These are phyloP conservation scores for Amphiprion percula DNA, from an alignment of 2,113 vertebrate species.

Conservation along the genomic window DNA sequence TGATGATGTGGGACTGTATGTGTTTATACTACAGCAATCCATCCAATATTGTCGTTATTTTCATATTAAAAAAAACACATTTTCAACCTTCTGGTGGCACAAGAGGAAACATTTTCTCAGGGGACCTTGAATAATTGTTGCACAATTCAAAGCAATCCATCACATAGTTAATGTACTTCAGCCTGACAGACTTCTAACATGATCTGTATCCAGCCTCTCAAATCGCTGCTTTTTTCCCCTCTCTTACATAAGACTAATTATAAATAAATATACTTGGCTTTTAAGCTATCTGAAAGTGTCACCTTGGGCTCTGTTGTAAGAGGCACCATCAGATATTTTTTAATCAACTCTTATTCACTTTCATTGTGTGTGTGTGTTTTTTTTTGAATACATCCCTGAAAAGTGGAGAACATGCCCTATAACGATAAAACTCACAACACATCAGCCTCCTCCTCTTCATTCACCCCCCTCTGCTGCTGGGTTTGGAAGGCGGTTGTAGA, in stretches of 20 bases:
- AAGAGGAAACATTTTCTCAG: no score
- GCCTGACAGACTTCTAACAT: not conserved
- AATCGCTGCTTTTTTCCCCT: not conserved
- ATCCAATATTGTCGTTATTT: not conserved
- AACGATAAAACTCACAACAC: not conserved
- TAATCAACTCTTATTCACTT: not conserved
- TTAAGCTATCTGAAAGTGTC: not conserved
- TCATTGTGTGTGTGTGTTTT: not conserved
- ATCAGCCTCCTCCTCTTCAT: not conserved
- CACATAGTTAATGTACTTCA: not conserved
- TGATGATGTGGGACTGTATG: no score
- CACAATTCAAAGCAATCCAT: not conserved
- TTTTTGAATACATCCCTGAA: conserved; percentile 1
- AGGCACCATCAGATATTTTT: not conserved
- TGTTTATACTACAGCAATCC: no score
- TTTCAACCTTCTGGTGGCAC: no score
- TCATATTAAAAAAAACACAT: no score
- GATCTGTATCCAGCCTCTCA: not conserved
- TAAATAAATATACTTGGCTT: not conserved
- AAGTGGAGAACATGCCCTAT: not conserved
- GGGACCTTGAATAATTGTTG: not conserved
- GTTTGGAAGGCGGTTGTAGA: not conserved
- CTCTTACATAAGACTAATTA: not conserved
- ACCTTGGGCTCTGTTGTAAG: not conserved
- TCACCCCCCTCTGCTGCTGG: not conserved